Evolutionary conservation across 35 echinoderm and acorn worm species (phyloP).

Genomic region (Ophiothrix spiculata): DNA sequence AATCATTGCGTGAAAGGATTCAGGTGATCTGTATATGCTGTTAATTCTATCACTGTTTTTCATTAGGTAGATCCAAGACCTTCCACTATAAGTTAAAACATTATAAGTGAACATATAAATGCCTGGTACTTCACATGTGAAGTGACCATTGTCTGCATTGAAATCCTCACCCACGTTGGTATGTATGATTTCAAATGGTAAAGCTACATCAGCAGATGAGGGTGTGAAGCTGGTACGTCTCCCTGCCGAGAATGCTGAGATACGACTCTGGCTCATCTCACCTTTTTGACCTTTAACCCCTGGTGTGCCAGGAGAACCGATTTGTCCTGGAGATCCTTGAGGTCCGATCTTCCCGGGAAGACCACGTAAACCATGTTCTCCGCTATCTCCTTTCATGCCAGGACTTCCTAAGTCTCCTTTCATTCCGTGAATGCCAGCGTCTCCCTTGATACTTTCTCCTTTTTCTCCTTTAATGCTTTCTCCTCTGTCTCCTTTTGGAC

Average conservation of each 20-base stretch:
- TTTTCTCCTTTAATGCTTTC: background rate
- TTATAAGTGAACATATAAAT: too few relatives aligned
- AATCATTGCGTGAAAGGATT: too few relatives aligned
- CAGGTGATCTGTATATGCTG: too few relatives aligned
- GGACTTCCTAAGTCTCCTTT: slow-evolving; percentile 1
- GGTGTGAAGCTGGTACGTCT: background rate
- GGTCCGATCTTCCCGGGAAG: background rate
- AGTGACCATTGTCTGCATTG: background rate
- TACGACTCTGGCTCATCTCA: background rate
- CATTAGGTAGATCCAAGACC: too few relatives aligned
- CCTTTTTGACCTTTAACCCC: slow-evolving; percentile 6
- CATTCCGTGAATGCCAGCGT: background rate
- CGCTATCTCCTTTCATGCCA: background rate
- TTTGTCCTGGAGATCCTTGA: background rate
- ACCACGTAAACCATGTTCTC: background rate
- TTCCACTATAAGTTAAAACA: too few relatives aligned
- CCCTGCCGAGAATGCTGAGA: background rate
- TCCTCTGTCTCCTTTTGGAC: background rate
- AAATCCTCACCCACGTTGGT: background rate
- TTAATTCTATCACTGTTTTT: too few relatives aligned
- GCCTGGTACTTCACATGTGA: background rate
- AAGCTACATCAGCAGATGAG: background rate
- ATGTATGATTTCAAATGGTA: background rate
- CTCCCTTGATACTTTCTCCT: background rate
- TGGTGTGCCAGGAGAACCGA: background rate